Evolutionary conservation across 2,888 invertebrate species (phyloP).

Genomic region (Cotesia congregata): DNA sequence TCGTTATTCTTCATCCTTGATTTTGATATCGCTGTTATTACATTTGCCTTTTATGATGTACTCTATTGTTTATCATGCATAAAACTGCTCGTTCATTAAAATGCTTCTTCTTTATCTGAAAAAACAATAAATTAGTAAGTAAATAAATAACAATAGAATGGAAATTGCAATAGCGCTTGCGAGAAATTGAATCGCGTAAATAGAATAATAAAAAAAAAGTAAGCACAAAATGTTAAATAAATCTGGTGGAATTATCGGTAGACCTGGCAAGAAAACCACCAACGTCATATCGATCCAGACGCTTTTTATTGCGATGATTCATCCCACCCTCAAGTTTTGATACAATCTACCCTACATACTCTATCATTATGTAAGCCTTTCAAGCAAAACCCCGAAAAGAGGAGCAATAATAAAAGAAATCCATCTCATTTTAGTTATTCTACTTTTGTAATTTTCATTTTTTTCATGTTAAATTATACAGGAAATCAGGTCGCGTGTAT

Average conservation of each 20-base stretch:
- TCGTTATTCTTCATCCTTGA: slow-evolving; percentile 52
- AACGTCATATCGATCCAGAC: slow-evolving; percentile 54
- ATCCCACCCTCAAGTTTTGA: slow-evolving; percentile 48
- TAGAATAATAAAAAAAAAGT: background rate
- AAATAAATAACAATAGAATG: background rate
- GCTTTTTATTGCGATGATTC: slow-evolving; percentile 57
- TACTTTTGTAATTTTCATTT: background rate
- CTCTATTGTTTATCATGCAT: slow-evolving; percentile 1
- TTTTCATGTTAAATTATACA: background rate
- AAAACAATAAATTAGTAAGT: background rate
- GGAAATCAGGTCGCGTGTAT: slow-evolving; percentile 23
- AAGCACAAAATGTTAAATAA: background rate
- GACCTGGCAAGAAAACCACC: slow-evolving; percentile 12
- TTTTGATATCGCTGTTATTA: background rate
- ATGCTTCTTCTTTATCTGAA: background rate
- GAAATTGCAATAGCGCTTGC: background rate
- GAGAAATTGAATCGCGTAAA: background rate
- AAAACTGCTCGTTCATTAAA: background rate
- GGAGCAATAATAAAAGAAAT: slow-evolving; percentile 1
- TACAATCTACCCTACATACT: slow-evolving; percentile 20
- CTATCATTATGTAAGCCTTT: slow-evolving; percentile 12
- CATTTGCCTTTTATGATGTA: slow-evolving; percentile 4
- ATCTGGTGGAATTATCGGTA: background rate
- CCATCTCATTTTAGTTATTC: background rate
- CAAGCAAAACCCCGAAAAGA: slow-evolving; percentile 12